Conservation (phyloP, 2,113 vertebrate genomes). For the Prionailurus viverrinus region DNA sequence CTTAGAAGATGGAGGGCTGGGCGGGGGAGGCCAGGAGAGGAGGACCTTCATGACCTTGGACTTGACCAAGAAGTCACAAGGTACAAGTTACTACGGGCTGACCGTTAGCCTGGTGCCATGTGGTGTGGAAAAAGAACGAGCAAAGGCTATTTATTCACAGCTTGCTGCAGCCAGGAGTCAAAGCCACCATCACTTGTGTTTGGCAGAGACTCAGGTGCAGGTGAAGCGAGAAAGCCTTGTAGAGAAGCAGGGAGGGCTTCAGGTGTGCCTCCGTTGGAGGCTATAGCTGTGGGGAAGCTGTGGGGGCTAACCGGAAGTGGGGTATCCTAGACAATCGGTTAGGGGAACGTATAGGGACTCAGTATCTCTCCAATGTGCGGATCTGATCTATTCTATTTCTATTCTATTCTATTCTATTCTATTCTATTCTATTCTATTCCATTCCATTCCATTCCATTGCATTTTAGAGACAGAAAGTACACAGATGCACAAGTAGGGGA, state of each 20-base stretch:
- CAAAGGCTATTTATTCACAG: not conserved
- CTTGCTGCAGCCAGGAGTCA: not conserved
- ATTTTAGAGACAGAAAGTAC: too few species aligned
- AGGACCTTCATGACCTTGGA: not conserved
- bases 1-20: not conserved
- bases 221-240: not conserved
- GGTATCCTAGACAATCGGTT: not conserved
- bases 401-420: too few species aligned
- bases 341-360: not conserved
- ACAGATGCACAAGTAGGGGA: too few species aligned
- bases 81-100: not conserved
- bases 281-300: not conserved
- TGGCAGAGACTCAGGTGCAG: not conserved
- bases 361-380: not conserved
- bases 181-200: not conserved
- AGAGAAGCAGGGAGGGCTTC: not conserved
- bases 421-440: too few species aligned
- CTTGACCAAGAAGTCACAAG: not conserved
- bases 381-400: not conserved
- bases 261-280: not conserved
- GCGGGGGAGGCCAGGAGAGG: rapidly evolving
- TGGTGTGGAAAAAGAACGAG: not conserved
- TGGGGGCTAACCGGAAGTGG: not conserved
- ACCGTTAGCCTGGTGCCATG: not conserved
- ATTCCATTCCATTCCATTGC: too few species aligned